These are phyloP conservation scores for Manis crassicaudata DNA, from an alignment of 2,797 vertebrate genomes.

Conservation along the genomic window DNA sequence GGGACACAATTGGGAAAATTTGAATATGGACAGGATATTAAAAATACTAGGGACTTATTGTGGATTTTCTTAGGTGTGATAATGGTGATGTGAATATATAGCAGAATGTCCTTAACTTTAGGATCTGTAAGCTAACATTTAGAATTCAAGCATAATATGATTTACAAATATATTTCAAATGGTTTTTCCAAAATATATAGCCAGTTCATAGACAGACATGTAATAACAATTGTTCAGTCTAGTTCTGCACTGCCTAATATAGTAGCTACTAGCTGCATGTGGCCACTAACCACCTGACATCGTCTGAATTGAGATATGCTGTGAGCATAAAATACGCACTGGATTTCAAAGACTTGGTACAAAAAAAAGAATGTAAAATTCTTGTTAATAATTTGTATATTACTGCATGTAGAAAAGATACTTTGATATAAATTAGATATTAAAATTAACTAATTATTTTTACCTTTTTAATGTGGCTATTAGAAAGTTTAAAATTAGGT, in stretches of 20 bases:
- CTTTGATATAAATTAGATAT: constrained; percentile 23
- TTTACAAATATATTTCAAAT: constrained; percentile 23
- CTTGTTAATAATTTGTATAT: background rate
- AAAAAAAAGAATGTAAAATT: background rate
- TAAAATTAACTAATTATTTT: constrained; percentile 1
- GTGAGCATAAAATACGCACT: background rate
- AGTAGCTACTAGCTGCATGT: background rate
- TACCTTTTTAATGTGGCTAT: background rate
- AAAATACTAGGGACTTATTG: background rate
- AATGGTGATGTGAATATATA: background rate
- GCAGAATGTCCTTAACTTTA: constrained; percentile 16
- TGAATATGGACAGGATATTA: background rate
- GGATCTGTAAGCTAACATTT: background rate
- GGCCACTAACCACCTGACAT: background rate
- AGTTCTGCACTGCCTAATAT: background rate
- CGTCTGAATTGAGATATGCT: background rate
- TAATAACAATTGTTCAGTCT: background rate
- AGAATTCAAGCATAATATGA: constrained; percentile 30
- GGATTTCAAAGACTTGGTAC: background rate
- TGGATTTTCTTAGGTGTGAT: background rate
- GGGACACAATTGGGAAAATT: background rate
- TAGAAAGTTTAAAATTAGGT: background rate
- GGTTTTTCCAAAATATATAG: background rate
- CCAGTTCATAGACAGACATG: background rate
- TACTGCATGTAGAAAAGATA: background rate